Conservation (phyloP, 2,113 vertebrate genomes). For the Corapipo altera region DNA sequence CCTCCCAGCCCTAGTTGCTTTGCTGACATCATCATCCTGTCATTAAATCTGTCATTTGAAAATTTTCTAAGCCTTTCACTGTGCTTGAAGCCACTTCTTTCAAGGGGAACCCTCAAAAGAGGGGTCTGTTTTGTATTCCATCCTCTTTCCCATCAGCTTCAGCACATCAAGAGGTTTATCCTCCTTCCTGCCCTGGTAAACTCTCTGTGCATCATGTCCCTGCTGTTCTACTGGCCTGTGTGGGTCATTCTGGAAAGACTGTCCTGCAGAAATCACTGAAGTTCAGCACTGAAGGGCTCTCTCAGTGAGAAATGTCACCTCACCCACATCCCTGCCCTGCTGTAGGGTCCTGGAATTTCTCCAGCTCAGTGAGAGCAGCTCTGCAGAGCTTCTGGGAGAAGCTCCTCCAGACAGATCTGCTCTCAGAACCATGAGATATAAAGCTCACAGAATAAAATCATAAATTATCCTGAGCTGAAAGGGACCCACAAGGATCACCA, state of each 20-base stretch:
- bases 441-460: not conserved
- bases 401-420: not conserved
- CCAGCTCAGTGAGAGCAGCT: not conserved
- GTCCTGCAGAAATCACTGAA: not conserved
- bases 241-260: too few species aligned
- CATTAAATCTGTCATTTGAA: not conserved
- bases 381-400: not conserved
- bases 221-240: not conserved
- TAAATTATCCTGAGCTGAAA: not conserved
- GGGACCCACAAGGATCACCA: not conserved
- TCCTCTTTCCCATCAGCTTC: not conserved
- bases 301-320: not conserved
- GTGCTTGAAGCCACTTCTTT: not conserved
- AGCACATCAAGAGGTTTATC: not conserved
- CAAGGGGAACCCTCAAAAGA: not conserved
- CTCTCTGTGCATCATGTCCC: not conserved
- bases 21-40: not conserved
- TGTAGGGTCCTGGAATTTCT: not conserved
- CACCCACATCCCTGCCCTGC: too few species aligned
- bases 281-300: not conserved
- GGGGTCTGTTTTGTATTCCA: not conserved
- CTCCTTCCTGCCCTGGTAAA: not conserved
- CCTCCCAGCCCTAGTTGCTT: not conserved
- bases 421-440: not conserved
- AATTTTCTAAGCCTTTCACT: not conserved